A percentile compares a stretch with the other conserved stretches of the same genome.
Evolutionary conservation across 2,797 vertebrate species (phyloP).

Genomic region (Gymnoscopelus braueri): DNA sequence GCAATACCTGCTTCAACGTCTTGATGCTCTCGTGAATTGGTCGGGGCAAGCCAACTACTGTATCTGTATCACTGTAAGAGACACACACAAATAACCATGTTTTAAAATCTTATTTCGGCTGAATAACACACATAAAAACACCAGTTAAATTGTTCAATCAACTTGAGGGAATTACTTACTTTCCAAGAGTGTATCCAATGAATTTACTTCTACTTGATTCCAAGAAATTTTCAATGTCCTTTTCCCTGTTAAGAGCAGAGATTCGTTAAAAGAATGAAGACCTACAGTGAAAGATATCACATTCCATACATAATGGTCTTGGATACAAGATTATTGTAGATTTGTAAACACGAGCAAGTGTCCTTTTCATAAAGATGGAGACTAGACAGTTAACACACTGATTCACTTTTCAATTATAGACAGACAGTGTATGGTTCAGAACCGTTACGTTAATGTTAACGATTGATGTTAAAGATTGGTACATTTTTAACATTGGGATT

Average conservation of each 20-base stretch:
- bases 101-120: not conserved
- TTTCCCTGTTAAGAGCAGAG: conserved; percentile 84
- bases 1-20: conserved; percentile 93
- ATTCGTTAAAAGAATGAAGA: conserved; percentile 10
- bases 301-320: not conserved
- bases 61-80: conserved; percentile 90
- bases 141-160: too few relatives aligned
- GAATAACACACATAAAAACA: not conserved
- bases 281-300: not conserved
- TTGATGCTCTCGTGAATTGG: conserved; percentile 98
- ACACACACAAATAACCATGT: not conserved
- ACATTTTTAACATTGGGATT: not conserved
- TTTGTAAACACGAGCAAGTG: not conserved
- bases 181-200: conserved; percentile 96
- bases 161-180: conserved; percentile 74
- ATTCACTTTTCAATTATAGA: not conserved
- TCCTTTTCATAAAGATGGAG: not conserved
- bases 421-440: not conserved
- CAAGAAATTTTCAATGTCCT: conserved; percentile 97
- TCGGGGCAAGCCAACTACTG: conserved; percentile 93
- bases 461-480: not conserved
- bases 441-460: not conserved
- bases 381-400: not conserved
- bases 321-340: not conserved
- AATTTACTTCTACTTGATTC: conserved; percentile 99